phyloP scores from a whole-genome alignment of 2,888 invertebrate species.

The Amphipyra berbera region DNA sequence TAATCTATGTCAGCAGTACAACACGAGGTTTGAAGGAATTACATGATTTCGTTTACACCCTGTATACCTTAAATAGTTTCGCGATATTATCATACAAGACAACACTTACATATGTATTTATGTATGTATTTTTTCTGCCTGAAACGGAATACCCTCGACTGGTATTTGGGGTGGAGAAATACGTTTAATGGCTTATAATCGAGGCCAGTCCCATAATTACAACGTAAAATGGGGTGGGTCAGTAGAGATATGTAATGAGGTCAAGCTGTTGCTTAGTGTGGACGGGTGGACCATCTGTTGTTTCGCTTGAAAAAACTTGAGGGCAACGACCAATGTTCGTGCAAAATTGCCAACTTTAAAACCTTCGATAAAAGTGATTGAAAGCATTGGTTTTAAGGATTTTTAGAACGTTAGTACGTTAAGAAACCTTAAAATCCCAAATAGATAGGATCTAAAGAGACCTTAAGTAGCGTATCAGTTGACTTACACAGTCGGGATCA shows the following conservation, averaged over 20 bases:
- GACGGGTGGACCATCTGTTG: constrained; percentile 10
- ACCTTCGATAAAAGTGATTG: constrained; percentile 25
- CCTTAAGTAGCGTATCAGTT: constrained; percentile 7
- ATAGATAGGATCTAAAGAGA: constrained; percentile 2
- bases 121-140: not conserved
- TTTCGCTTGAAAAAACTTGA: constrained; percentile 11
- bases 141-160: constrained; percentile 1
- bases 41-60: no score
- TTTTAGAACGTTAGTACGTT: not conserved
- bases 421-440: not conserved
- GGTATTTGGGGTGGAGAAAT: constrained; percentile 15
- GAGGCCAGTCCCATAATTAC: constrained; percentile 31
- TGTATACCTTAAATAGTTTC: not conserved
- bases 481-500: constrained; percentile 9
- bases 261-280: constrained; percentile 25
- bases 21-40: no score
- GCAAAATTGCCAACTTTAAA: constrained; percentile 15
- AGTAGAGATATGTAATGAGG: constrained; percentile 43
- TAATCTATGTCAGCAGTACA: no score
- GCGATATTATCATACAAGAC: not conserved
- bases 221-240: constrained; percentile 37
- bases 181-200: constrained; percentile 32
- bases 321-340: constrained; percentile 26
- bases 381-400: constrained; percentile 4
- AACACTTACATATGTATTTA: not conserved